Conservation (phyloP, 2,888 invertebrate genomes). For the Nudaria mundana region DNA sequence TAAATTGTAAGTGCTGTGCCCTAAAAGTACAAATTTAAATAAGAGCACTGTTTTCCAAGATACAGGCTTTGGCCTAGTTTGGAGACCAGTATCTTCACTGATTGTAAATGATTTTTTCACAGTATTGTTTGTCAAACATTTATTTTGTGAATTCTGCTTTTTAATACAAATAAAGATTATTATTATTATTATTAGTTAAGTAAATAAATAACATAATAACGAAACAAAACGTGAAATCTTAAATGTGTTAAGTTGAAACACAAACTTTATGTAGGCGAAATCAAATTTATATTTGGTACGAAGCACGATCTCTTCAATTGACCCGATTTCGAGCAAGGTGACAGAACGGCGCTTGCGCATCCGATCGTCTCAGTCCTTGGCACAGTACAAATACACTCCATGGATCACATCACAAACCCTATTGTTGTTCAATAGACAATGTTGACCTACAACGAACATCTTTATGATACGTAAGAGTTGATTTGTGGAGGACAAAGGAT, state of each 20-base stretch:
- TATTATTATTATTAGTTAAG: no score
- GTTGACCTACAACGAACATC: slow-evolving; percentile 53
- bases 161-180: no score
- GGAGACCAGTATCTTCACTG: no score
- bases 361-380: slow-evolving; percentile 69
- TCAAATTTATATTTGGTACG: slow-evolving; percentile 16
- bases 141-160: no score
- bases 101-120: no score
- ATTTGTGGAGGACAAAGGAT: slow-evolving; percentile 34
- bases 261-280: neutral
- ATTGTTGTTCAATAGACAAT: slow-evolving; percentile 63
- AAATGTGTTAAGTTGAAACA: neutral
- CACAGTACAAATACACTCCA: slow-evolving; percentile 56
- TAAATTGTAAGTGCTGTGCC: no score
- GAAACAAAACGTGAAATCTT: neutral
- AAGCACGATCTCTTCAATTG: slow-evolving; percentile 39
- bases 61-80: no score
- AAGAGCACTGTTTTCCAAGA: no score
- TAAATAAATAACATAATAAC: no score
- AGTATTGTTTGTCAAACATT: no score
- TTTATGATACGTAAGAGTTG: slow-evolving; percentile 45
- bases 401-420: slow-evolving; percentile 60
- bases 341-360: slow-evolving; percentile 53
- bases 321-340: slow-evolving; percentile 62
- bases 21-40: no score